These are phyloP conservation scores for Drosophila bocqueti DNA, from an alignment of 1,140 invertebrate species.

Conservation along the genomic window DNA sequence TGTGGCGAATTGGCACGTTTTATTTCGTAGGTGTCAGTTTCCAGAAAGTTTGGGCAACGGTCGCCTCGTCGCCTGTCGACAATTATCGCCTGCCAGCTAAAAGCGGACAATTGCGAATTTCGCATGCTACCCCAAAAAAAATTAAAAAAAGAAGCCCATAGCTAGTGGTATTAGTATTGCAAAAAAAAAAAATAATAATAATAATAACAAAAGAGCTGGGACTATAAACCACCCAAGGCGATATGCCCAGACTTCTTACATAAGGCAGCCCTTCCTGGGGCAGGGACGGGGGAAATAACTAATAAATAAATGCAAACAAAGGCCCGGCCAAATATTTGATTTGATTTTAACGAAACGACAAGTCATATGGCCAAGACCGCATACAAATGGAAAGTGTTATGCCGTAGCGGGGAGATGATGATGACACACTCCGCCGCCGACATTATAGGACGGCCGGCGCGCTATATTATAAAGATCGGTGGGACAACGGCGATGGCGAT, in stretches of 20 bases:
- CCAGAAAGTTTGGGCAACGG: conserved; percentile 39
- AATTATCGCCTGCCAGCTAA: conserved; percentile 64
- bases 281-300: conserved; percentile 26
- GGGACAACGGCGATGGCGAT: background rate
- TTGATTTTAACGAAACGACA: conserved; percentile 75
- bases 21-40: conserved; percentile 71
- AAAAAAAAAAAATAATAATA: conserved; percentile 14
- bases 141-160: conserved; percentile 9
- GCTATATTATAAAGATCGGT: conserved; percentile 14
- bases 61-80: conserved; percentile 22
- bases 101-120: conserved; percentile 58
- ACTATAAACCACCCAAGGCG: conserved; percentile 75
- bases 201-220: conserved; percentile 17
- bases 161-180: conserved; percentile 21
- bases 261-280: conserved; percentile 49
- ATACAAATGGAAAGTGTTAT: conserved; percentile 77
- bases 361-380: conserved; percentile 63
- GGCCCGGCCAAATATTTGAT: conserved; percentile 72
- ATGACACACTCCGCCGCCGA: conserved; percentile 43
- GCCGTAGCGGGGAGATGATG: conserved; percentile 13
- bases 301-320: conserved; percentile 50
- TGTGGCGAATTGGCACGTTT: conserved; percentile 54
- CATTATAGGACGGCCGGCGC: background rate
- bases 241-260: conserved; percentile 52
- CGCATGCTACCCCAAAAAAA: conserved; percentile 22